Base-by-base conservation (phyloP, 2,113 vertebrate genomes). In the Barbus barbus region DNA sequence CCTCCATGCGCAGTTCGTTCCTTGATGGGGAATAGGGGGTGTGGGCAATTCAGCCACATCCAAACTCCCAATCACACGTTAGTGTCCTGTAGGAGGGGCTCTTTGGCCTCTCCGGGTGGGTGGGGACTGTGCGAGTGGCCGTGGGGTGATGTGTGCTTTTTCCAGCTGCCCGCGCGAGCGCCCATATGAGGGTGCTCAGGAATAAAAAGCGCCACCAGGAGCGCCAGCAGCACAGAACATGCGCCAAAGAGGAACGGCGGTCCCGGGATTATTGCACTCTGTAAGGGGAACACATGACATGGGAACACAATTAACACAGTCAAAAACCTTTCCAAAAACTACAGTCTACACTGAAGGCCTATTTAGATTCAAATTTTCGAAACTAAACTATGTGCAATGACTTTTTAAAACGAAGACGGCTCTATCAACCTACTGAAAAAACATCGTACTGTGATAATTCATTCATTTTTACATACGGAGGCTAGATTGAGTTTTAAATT, bases 141-240 rank as follows among this genome's bases (percentile, higher is more conserved):
- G 0, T 96, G 96, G 65, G 92, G 89, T 22, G 94, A 93, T 71
- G 94, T 92, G 91, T 96, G 96, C 74, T 97, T 96, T 91, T 96
- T 96, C 96, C 96, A 97, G 60, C 87, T 95, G 88, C 95, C 91
- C 56, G 93, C 85, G 5, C 96, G 92, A 14, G 92, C 48, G 0
- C 91, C 95, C 81, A 94, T 87, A 63, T 95, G 95, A 3, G 94
- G 95, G 83, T 96, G 95, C 87, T 97, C 95, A 0, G 95, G 96
- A 89, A 97, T 96, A 86, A 97, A 97, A 91, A 97, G 95, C 90
- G 96, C 96, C 93, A 97, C 96, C 26, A 97, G 94, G 8, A 97
- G 93, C 65, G 95, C 96, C 87, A 96, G 83, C 78, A 96, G 93
- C 51, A 97, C 96, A 0, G 95, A 96, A 83, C 96, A 97, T 0